These are phyloP conservation scores for Nowickia ferox DNA, from an alignment of 2,888 invertebrate genomes.

Conservation along the genomic window DNA sequence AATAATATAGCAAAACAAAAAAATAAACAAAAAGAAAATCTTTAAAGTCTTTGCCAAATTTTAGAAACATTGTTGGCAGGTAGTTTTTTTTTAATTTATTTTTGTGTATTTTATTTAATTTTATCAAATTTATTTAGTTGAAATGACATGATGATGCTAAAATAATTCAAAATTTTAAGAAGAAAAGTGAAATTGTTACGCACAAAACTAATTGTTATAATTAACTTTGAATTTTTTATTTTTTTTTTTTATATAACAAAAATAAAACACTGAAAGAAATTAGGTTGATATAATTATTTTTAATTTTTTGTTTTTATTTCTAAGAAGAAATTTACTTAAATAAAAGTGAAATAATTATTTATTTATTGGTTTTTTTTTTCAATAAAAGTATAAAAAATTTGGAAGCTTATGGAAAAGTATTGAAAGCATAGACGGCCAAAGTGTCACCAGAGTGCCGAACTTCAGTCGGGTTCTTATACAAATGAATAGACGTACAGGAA, in stretches of 20 bases:
- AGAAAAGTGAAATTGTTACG: slow-evolving; percentile 30
- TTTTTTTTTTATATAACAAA: neutral
- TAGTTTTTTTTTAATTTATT: slow-evolving; percentile 18
- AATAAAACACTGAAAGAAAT: slow-evolving; percentile 30
- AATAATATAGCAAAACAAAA: neutral
- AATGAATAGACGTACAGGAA: too few species aligned
- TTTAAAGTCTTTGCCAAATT: slow-evolving; percentile 51
- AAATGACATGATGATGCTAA: slow-evolving; percentile 35
- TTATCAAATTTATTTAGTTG: slow-evolving; percentile 25
- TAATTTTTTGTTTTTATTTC: too few species aligned
- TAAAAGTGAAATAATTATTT: too few species aligned
- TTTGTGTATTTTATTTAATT: slow-evolving; percentile 17
- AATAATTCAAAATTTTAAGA: slow-evolving; percentile 13
- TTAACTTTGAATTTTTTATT: slow-evolving; percentile 23
- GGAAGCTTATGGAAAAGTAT: too few species aligned
- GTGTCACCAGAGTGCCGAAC: too few species aligned
- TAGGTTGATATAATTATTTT: too few species aligned
- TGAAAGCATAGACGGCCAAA: too few species aligned
- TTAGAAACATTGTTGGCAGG: slow-evolving; percentile 64
- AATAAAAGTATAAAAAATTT: too few species aligned
- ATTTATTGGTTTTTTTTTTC: too few species aligned
- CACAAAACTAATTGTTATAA: slow-evolving; percentile 36
- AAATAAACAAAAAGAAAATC: neutral
- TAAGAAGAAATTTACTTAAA: too few species aligned
- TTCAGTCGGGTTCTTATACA: too few species aligned